Percentiles rank a stretch among this genome's conserved stretches.
Conservation (phyloP, 2,888 invertebrate species). For the Ochlodes sylvanus region DNA sequence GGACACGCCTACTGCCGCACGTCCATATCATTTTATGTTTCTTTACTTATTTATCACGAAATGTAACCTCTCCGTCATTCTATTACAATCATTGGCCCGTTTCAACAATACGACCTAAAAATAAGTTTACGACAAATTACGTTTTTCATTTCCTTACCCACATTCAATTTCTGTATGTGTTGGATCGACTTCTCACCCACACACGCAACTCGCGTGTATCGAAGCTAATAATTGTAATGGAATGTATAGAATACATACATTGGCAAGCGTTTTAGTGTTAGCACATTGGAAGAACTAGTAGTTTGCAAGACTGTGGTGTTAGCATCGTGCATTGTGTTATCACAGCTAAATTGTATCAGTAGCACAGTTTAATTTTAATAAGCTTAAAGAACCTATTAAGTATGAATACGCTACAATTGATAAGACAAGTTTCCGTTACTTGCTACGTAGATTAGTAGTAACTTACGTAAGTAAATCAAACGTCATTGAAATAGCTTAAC, state of each 20-base stretch:
- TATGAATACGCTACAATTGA: background rate
- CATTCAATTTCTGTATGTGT: slow-evolving; percentile 45
- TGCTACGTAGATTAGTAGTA: background rate
- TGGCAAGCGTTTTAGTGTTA: slow-evolving; percentile 43
- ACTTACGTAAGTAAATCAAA: background rate
- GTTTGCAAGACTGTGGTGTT: slow-evolving; percentile 4
- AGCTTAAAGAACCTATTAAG: background rate
- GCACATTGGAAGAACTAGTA: slow-evolving; percentile 20
- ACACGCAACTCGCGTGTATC: slow-evolving; percentile 47
- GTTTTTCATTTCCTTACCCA: slow-evolving; percentile 57
- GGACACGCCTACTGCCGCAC: slow-evolving; percentile 68
- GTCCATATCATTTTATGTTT: slow-evolving; percentile 38
- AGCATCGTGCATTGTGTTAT: slow-evolving; percentile 51
- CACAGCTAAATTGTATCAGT: slow-evolving; percentile 17
- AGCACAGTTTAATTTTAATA: background rate
- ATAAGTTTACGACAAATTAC: slow-evolving; percentile 58
- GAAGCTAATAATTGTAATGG: slow-evolving; percentile 44
- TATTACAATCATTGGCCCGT: slow-evolving; percentile 17
- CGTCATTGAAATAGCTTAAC: slow-evolving; percentile 1
- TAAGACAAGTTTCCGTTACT: background rate
- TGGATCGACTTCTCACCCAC: slow-evolving; percentile 48
- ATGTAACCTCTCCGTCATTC: slow-evolving; percentile 31
- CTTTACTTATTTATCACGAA: slow-evolving; percentile 23
- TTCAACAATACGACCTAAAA: slow-evolving; percentile 43
- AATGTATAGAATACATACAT: slow-evolving; percentile 49